Conservation (phyloP, 2,113 vertebrate genomes). For the Seriola rivoliana region DNA sequence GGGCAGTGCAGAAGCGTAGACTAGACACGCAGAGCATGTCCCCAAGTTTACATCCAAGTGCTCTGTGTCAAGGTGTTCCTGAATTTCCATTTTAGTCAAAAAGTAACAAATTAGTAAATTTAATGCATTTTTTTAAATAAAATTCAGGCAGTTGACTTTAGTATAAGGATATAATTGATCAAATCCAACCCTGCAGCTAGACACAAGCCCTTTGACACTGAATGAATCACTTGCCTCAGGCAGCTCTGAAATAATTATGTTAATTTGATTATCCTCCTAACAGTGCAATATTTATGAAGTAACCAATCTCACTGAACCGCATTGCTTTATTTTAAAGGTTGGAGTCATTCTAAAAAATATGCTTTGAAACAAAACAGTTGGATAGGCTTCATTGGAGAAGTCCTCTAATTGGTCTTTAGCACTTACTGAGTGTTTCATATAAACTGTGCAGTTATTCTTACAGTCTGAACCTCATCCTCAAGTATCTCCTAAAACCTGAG, state of each 20-base stretch:
- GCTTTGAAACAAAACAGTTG: conserved; percentile 56
- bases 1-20: neutral
- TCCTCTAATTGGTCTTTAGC: conserved; percentile 65
- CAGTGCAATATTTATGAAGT: conserved; percentile 55
- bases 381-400: conserved; percentile 36
- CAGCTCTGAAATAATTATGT: conserved; percentile 67
- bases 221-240: conserved; percentile 57
- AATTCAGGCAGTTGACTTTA: conserved; percentile 32
- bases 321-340: conserved; percentile 38
- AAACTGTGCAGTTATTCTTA: conserved; percentile 46
- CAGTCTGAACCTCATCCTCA: conserved; percentile 39
- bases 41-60: conserved; percentile 12
- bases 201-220: conserved; percentile 67
- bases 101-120: conserved; percentile 11
- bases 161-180: conserved; percentile 46
- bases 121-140: conserved; percentile 1
- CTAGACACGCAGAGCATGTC: neutral
- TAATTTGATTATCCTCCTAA: conserved; percentile 63
- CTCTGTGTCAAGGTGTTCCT: neutral
- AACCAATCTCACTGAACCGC: conserved; percentile 22
- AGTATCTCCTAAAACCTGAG: conserved; percentile 71
- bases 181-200: conserved; percentile 67
- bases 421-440: conserved; percentile 58
- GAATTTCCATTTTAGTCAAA: conserved; percentile 13
- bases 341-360: conserved; percentile 26